Evolutionary conservation across 2,888 invertebrate species (phyloP).

Genomic region (Apamea sordens): DNA sequence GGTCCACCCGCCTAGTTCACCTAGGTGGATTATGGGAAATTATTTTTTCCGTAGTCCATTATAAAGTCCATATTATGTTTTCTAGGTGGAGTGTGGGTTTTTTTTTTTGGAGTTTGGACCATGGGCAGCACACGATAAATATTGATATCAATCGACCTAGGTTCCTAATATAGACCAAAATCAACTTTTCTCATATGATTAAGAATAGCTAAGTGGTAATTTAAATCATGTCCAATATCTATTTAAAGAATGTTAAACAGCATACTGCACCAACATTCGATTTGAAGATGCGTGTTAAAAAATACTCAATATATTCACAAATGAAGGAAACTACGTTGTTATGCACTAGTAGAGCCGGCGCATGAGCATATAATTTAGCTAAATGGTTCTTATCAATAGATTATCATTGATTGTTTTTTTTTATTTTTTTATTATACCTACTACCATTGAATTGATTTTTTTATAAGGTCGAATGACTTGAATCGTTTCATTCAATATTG

Average conservation of each 20-base stretch:
- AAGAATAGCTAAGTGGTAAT: not conserved
- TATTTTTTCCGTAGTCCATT: no score
- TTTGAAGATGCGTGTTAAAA: constrained; percentile 14
- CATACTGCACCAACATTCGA: not conserved
- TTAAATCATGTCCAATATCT: not conserved
- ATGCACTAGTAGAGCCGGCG: not conserved
- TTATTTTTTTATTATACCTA: no score
- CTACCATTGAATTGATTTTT: not conserved
- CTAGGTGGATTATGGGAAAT: no score
- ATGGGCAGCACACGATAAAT: not conserved
- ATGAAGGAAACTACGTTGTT: constrained; percentile 14
- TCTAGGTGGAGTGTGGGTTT: no score
- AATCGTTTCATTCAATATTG: not conserved
- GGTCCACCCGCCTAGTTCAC: no score
- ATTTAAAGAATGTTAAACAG: not conserved
- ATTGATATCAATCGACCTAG: not conserved
- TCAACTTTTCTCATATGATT: not conserved
- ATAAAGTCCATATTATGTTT: no score
- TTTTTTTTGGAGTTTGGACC: no score
- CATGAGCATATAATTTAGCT: constrained; percentile 25
- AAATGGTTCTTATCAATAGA: constrained; percentile 18
- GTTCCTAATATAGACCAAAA: no score
- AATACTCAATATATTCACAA: constrained; percentile 29
- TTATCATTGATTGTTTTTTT: no score
- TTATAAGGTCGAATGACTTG: not conserved